Evolutionary conservation across 2,797 vertebrate genomes (phyloP).

Genomic region (Hylomyscus alleni): DNA sequence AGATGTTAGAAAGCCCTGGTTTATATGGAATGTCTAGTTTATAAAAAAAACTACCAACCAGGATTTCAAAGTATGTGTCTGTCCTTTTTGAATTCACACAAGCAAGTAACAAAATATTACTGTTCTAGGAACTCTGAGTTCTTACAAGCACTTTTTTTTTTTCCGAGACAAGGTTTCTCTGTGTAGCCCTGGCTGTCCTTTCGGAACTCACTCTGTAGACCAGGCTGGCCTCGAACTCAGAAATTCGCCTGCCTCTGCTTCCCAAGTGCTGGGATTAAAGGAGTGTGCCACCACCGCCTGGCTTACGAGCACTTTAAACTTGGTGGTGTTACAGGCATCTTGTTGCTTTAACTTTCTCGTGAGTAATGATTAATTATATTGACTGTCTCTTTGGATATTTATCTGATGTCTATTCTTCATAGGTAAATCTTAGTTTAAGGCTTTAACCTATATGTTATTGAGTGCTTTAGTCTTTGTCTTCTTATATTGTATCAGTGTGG

Average conservation of each 20-base stretch:
- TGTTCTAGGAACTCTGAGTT: background rate
- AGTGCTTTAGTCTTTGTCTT: background rate
- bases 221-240: no score
- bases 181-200: no score
- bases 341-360: background rate
- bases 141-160: background rate
- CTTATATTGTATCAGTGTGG: background rate
- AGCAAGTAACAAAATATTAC: background rate
- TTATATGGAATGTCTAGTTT: background rate
- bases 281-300: no score
- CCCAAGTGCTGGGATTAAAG: no score
- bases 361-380: background rate
- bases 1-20: background rate
- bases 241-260: no score
- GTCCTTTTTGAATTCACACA: background rate
- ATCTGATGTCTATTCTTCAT: background rate
- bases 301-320: background rate
- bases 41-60: background rate
- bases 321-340: background rate
- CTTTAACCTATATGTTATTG: background rate
- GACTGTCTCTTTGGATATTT: background rate
- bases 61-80: slow-evolving; percentile 20
- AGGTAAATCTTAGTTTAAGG: slow-evolving; percentile 10
- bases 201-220: no score
- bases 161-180: no score